Conservation (phyloP, 1,140 invertebrate genomes). For the Brachionus rotundiformis region DNA sequence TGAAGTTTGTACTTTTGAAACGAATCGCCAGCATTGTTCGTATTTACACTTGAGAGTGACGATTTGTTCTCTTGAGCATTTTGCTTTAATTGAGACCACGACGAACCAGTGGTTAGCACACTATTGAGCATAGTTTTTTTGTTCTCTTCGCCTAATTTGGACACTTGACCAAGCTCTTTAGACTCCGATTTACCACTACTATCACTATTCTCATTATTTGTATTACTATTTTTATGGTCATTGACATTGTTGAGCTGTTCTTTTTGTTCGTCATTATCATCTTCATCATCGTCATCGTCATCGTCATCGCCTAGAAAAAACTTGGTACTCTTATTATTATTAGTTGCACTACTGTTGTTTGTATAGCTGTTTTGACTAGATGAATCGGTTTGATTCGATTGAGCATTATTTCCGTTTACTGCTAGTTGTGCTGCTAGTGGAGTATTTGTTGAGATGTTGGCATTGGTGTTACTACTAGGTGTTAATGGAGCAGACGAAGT, state of each 20-base stretch:
- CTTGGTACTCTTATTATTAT: background rate
- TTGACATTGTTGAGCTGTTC: background rate
- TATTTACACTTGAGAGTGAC: background rate
- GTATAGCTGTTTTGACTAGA: background rate
- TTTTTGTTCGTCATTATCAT: background rate
- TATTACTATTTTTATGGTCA: background rate
- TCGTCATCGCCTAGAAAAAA: constrained; percentile 44
- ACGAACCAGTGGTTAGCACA: background rate
- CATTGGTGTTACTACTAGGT: background rate
- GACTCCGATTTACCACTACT: too few species aligned
- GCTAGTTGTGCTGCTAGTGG: too few species aligned
- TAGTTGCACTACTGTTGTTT: background rate
- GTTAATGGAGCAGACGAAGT: background rate
- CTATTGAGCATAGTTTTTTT: background rate
- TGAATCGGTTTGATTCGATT: background rate
- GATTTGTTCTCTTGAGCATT: background rate
- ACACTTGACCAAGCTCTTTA: background rate
- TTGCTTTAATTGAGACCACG: constrained; percentile 41
- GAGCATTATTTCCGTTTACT: too few species aligned
- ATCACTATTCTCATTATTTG: too few species aligned
- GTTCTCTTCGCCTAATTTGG: background rate
- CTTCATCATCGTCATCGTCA: background rate
- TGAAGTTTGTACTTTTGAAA: constrained; percentile 49
- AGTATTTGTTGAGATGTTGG: background rate
- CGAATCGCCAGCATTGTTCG: constrained; percentile 20